Percentiles rank a stretch among this genome's conserved stretches.
phyloP scores from a whole-genome alignment of 2,797 vertebrate species.

The Gobionotothen gibberifrons region DNA sequence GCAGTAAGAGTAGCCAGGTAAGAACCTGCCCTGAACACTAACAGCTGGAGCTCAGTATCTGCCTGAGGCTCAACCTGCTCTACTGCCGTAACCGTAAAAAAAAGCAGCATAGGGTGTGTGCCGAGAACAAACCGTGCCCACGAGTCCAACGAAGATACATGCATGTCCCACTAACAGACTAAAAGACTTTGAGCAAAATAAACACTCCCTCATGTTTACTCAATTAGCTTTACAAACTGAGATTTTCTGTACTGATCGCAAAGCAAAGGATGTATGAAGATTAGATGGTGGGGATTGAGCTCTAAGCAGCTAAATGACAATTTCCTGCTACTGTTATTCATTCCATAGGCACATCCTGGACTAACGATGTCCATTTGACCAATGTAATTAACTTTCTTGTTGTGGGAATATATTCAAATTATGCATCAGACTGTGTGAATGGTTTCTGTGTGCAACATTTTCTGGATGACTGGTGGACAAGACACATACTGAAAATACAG shows the following conservation, averaged over 20 bases:
- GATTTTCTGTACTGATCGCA: background rate
- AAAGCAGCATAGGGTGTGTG: background rate
- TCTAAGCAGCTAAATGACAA: background rate
- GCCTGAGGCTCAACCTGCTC: background rate
- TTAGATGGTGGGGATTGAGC: background rate
- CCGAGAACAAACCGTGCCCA: background rate
- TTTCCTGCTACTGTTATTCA: no score
- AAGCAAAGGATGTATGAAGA: background rate
- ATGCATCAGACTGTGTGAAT: background rate
- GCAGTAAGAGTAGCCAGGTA: slow-evolving; percentile 33
- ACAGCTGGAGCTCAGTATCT: slow-evolving; percentile 18
- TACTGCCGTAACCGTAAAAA: background rate
- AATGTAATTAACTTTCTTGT: background rate
- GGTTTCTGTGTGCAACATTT: background rate
- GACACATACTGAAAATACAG: background rate
- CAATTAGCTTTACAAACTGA: background rate
- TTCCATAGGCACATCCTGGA: background rate
- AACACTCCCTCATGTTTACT: background rate
- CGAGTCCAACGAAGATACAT: background rate
- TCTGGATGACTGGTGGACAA: background rate
- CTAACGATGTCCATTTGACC: background rate
- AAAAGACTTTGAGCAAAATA: background rate
- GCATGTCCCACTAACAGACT: background rate
- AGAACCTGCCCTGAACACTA: slow-evolving; percentile 5
- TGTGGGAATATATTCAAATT: background rate